Conservation (phyloP, 2,888 invertebrate genomes). For the Icerya purchasi region DNA sequence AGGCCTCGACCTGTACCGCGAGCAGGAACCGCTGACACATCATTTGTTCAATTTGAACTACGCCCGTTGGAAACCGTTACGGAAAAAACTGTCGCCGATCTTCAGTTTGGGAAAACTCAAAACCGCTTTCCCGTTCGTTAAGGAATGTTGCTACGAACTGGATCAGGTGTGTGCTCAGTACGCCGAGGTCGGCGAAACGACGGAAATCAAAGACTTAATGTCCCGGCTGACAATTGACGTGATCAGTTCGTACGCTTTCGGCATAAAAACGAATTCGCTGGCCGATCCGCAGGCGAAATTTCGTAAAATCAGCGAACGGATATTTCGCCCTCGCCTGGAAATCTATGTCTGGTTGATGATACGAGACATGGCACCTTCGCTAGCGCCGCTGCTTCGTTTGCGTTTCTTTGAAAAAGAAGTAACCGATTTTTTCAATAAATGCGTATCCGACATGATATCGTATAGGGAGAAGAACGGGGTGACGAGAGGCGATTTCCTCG, state of each 20-base stretch:
- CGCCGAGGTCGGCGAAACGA: constrained; percentile 1
- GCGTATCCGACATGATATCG: constrained; percentile 20
- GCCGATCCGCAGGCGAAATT: constrained; percentile 25
- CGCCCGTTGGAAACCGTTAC: constrained; percentile 31
- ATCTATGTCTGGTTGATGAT: not conserved
- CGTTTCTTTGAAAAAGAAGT: constrained; percentile 17
- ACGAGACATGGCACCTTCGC: constrained; percentile 8
- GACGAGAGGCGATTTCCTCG: constrained; percentile 20
- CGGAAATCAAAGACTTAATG: constrained; percentile 26
- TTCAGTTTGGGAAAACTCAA: constrained; percentile 34
- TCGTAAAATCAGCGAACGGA: constrained; percentile 22
- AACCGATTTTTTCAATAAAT: constrained; percentile 19
- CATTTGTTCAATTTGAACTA: constrained; percentile 28
- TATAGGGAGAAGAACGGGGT: constrained; percentile 18
- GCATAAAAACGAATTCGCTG: constrained; percentile 27
- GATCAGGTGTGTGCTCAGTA: constrained; percentile 15
- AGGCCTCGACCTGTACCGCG: constrained; percentile 25
- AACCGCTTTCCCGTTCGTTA: constrained; percentile 29
- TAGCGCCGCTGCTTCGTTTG: constrained; percentile 16
- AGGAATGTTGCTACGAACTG: constrained; percentile 23
- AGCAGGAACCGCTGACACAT: constrained; percentile 24
- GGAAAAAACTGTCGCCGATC: constrained; percentile 31
- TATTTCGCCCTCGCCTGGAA: constrained; percentile 14
- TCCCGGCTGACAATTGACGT: constrained; percentile 30
- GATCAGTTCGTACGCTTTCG: constrained; percentile 29